Evolutionary conservation across 2,888 invertebrate species (phyloP).

Genomic region (Diplazon laetatorius): DNA sequence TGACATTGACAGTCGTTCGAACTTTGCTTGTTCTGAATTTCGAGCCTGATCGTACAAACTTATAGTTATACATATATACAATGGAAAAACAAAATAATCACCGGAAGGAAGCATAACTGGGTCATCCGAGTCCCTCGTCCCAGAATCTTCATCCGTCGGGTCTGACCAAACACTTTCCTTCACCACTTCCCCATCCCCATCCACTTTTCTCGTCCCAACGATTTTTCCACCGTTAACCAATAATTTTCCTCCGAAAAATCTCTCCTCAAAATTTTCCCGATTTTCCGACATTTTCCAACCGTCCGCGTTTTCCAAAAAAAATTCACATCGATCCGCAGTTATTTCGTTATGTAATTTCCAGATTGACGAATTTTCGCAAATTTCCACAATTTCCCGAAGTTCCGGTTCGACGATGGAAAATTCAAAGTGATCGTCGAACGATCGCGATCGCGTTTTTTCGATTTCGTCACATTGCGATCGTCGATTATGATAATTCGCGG

Average conservation of each 20-base stretch:
- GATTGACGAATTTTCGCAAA: constrained; percentile 22
- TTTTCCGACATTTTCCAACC: neutral
- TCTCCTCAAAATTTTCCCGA: constrained; percentile 1
- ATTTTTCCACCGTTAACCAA: too few relatives aligned
- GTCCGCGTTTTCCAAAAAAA: neutral
- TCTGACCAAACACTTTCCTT: constrained; percentile 53
- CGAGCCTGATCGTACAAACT: too few relatives aligned
- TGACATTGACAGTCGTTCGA: too few relatives aligned
- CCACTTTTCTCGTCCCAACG: neutral
- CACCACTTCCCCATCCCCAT: constrained; percentile 36
- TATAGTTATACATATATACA: neutral
- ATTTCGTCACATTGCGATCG: constrained; percentile 10
- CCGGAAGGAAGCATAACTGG: constrained; percentile 84
- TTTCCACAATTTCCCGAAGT: constrained; percentile 31
- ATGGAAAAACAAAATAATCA: constrained; percentile 73
- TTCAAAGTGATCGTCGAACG: constrained; percentile 33
- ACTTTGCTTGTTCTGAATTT: too few relatives aligned
- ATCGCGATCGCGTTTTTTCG: neutral
- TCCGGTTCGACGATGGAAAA: constrained; percentile 7
- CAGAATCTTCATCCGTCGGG: constrained; percentile 58
- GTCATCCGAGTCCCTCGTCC: constrained; percentile 76
- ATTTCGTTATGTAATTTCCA: neutral
- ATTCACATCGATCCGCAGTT: neutral
- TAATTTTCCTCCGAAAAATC: neutral
- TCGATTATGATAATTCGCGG: constrained; percentile 34